These are phyloP conservation scores for Oenanthe melanoleuca DNA, from an alignment of 2,113 vertebrate genomes.

Conservation along the genomic window DNA sequence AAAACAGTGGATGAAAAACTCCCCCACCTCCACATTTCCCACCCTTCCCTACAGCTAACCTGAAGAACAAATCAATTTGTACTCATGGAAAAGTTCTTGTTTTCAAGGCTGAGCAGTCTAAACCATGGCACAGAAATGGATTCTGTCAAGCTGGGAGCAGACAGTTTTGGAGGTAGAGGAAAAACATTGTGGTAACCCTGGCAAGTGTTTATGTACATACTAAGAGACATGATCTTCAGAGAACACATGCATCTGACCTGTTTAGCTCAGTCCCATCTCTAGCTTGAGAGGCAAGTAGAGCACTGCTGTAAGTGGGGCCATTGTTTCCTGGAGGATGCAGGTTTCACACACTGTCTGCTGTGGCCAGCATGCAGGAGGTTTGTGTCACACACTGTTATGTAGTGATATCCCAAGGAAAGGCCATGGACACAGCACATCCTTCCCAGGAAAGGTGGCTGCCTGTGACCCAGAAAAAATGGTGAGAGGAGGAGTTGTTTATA, in stretches of 20 bases:
- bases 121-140: background rate
- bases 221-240: background rate
- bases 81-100: background rate
- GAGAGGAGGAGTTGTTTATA: background rate
- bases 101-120: background rate
- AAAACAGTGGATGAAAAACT: background rate
- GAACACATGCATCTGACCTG: background rate
- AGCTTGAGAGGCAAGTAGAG: background rate
- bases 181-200: background rate
- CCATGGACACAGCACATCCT: background rate
- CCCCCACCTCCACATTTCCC: background rate
- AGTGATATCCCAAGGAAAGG: conserved; percentile 4
- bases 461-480: background rate
- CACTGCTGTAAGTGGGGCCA: background rate
- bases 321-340: background rate
- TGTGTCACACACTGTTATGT: no score
- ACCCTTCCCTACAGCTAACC: background rate
- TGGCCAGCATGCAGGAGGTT: no score
- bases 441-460: background rate
- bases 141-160: background rate
- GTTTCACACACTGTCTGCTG: conserved; percentile 36
- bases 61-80: background rate
- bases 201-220: background rate
- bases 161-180: background rate
- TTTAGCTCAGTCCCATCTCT: background rate